Base-by-base conservation (phyloP, 2,797 vertebrate species). In the Sphenodon punctatus region DNA sequence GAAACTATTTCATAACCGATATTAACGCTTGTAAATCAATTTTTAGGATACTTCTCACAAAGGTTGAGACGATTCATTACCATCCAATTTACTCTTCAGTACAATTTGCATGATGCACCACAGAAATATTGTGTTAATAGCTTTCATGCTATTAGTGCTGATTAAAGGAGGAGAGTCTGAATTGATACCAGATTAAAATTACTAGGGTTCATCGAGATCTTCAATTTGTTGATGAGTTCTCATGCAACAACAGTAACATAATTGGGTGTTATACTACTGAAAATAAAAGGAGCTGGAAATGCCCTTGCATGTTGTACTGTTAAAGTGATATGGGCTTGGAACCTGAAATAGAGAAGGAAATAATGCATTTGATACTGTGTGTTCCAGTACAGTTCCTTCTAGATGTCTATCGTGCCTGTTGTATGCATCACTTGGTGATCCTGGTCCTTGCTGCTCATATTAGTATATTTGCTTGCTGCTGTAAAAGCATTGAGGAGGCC, bases 221-320 rank as follows among this genome's bases (percentile, higher is more conserved):
- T 49, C 17, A 16, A 5, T 58, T 66, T 43, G 63, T 8, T 32
- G 56, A 27, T 86, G 78, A 61, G 27, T 48, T 87, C 73, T 72
- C 75, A 53, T 3, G 59, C 61, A 48, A 76, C 67, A 81, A 70
- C 85, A 83, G 41, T 66, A 59, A 36, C 16, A 0, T 34, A 8
- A 88, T 43, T 63, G 73, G 53, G 16, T 74, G 0, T 14, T 72
- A 71, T 75, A 78, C 68, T 88, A 63, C 3, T 3, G 4, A 42
- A 78, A 77, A 70, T 72, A 90, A 89, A 86, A 80, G 39, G 55
- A 79, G 43, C 27, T 38, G 77, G 81, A 60, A 88, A 51, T 5
- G 4, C 25, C 36, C 23, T 84, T 88, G 46, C 22, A 5, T 34
- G 34, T 59, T 77, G 42, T 5, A 19, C 0, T 0, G 72, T 48